Evolutionary conservation across 2,888 invertebrate species (phyloP).

Genomic region (Pseudoips prasinana): DNA sequence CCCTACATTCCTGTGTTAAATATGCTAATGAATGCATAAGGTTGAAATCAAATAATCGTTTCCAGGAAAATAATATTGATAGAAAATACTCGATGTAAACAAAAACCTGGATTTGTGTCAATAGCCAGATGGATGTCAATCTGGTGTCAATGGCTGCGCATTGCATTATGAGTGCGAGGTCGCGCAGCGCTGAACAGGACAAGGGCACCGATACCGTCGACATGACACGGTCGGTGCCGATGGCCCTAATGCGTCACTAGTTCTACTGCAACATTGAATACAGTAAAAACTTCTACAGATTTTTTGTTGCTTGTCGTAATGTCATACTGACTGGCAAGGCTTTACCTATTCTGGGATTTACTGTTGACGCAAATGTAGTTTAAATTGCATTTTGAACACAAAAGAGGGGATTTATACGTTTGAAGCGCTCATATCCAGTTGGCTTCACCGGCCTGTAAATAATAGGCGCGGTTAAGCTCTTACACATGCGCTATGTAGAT

Average conservation of each 20-base stretch:
- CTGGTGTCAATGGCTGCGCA: slow-evolving; percentile 32
- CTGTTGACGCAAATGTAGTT: slow-evolving; percentile 17
- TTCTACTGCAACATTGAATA: slow-evolving; percentile 7
- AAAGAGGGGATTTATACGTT: too few relatives aligned
- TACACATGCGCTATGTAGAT: too few relatives aligned
- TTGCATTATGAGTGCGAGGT: slow-evolving; percentile 40
- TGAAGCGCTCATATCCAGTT: too few relatives aligned
- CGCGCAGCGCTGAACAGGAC: slow-evolving; percentile 40
- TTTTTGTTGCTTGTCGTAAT: slow-evolving; percentile 15
- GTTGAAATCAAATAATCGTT: slow-evolving; percentile 2
- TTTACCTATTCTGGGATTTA: slow-evolving; percentile 19
- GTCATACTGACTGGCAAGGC: slow-evolving; percentile 3
- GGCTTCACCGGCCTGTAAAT: too few relatives aligned
- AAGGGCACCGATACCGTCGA: slow-evolving; percentile 48
- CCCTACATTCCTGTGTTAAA: slow-evolving; percentile 44
- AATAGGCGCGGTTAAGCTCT: too few relatives aligned
- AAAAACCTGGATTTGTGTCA: slow-evolving; percentile 2
- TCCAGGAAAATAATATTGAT: background rate
- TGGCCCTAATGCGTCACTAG: slow-evolving; percentile 30
- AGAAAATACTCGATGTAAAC: background rate
- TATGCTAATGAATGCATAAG: slow-evolving; percentile 1
- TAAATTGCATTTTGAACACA: slow-evolving; percentile 21
- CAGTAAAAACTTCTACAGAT: slow-evolving; percentile 19
- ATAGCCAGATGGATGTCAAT: slow-evolving; percentile 25
- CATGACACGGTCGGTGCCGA: slow-evolving; percentile 30